Evolutionary conservation across 2,797 vertebrate species (phyloP).

Genomic region (Parauchenoglanis punctatus): DNA sequence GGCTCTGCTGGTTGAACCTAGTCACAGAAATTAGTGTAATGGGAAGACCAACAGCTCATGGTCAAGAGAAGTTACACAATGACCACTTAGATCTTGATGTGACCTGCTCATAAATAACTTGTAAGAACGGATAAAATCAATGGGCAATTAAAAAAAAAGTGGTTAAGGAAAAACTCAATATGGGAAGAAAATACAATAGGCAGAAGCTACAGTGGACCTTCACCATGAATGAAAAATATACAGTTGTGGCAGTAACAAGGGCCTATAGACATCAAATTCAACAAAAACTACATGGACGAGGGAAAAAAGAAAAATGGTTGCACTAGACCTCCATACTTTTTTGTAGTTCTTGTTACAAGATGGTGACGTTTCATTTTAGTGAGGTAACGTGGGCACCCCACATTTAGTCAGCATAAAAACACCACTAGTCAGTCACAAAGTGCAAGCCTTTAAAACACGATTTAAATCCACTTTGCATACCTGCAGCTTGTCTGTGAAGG

Average conservation of each 20-base stretch:
- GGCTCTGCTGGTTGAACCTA: background rate
- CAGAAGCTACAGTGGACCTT: background rate
- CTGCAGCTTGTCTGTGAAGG: constrained; percentile 94
- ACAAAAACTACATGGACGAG: too few species aligned
- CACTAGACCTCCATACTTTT: background rate
- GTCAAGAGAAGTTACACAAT: background rate
- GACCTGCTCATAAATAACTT: background rate
- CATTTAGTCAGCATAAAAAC: background rate
- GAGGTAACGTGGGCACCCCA: background rate
- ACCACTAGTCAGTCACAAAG: background rate
- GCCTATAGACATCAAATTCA: background rate
- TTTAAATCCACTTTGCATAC: constrained; percentile 65
- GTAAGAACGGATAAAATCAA: background rate
- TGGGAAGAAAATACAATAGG: too few species aligned
- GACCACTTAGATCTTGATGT: background rate
- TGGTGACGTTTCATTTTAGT: too few species aligned
- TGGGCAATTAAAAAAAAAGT: too few species aligned
- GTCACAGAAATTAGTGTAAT: background rate
- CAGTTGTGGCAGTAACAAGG: background rate
- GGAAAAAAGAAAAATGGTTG: background rate
- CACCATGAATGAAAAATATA: background rate
- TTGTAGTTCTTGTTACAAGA: background rate
- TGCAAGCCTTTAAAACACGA: background rate
- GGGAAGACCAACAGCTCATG: background rate
- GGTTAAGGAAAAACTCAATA: too few species aligned